Evolutionary conservation across 37 sponge, comb jelly and placozoan species (phyloP).

Genomic region (Crambe crambe): DNA sequence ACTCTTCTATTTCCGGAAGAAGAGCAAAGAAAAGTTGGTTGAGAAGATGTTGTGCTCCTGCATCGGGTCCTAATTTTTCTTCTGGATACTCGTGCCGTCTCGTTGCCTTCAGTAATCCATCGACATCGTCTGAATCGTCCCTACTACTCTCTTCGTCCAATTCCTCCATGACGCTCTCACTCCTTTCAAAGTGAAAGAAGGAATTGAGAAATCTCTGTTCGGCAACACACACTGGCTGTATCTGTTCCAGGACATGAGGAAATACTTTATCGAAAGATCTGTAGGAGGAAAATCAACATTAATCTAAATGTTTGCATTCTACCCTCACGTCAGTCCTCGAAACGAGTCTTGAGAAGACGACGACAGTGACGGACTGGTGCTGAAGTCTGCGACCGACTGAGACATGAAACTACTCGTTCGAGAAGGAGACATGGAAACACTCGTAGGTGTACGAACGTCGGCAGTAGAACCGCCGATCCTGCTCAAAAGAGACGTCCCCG

Average conservation of each 20-base stretch:
- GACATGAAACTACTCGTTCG: background rate
- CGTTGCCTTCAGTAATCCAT: background rate
- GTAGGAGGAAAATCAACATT: no score
- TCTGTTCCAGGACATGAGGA: conserved; percentile 49
- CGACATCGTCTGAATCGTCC: conserved; percentile 22
- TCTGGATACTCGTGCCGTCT: background rate
- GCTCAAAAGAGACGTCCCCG: background rate
- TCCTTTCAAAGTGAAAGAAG: conserved; percentile 77
- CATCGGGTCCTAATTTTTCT: background rate
- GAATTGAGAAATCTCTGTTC: conserved; percentile 74
- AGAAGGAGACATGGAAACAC: conserved; percentile 20
- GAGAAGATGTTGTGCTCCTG: conserved; percentile 43
- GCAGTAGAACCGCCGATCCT: conserved; percentile 12
- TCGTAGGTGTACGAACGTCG: background rate
- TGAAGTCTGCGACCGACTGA: conserved; percentile 26
- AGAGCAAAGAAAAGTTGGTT: conserved; percentile 59
- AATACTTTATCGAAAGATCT: conserved; percentile 72
- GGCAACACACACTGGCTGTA: conserved; percentile 70
- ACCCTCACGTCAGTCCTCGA: conserved; percentile 29
- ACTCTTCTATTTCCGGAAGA: conserved; percentile 72
- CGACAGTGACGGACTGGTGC: background rate
- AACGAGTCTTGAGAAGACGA: background rate
- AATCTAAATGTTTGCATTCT: no score
- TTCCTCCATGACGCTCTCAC: background rate
- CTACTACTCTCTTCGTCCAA: conserved; percentile 6